Evolutionary conservation across 2,113 vertebrate genomes (phyloP).

Genomic region (Solea senegalensis): DNA sequence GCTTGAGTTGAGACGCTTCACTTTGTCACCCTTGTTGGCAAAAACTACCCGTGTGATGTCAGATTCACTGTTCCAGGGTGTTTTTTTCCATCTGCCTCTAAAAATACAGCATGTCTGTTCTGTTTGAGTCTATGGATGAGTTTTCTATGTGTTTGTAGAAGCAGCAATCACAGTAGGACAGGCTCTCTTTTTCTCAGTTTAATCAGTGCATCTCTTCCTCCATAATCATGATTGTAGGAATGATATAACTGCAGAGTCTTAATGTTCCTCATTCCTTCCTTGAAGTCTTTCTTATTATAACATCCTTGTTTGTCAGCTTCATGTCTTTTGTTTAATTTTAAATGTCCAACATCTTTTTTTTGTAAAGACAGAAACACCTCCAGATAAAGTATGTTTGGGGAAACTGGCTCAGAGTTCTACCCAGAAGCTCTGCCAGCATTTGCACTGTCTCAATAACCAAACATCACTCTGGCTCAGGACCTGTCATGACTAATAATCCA

Average conservation of each 20-base stretch:
- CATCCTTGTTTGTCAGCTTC: background rate
- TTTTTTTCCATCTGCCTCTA: background rate
- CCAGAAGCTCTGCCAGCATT: constrained; percentile 23
- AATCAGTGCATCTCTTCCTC: constrained; percentile 9
- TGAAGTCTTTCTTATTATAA: background rate
- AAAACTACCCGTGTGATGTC: too few relatives aligned
- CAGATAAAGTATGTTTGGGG: constrained; percentile 34
- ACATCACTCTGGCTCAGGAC: constrained; percentile 26
- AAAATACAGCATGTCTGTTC: background rate
- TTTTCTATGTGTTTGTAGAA: background rate
- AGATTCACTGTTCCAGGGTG: background rate
- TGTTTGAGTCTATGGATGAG: background rate
- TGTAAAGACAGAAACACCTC: constrained; percentile 31
- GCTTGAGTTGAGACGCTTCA: background rate
- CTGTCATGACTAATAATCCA: constrained; percentile 31
- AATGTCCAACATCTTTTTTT: constrained; percentile 38
- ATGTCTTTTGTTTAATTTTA: constrained; percentile 12
- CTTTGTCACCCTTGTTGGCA: constrained; percentile 20
- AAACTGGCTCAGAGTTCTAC: constrained; percentile 24
- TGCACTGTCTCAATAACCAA: constrained; percentile 9
- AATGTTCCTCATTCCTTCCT: background rate
- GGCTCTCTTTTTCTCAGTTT: background rate
- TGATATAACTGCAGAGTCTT: background rate
- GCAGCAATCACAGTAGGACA: background rate
- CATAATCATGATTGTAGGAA: too few relatives aligned